Evolutionary conservation across 1,140 invertebrate genomes (phyloP), one percentile per base, ranked within the genome.

Genomic region (Yoshiicerus persimilis): DNA sequence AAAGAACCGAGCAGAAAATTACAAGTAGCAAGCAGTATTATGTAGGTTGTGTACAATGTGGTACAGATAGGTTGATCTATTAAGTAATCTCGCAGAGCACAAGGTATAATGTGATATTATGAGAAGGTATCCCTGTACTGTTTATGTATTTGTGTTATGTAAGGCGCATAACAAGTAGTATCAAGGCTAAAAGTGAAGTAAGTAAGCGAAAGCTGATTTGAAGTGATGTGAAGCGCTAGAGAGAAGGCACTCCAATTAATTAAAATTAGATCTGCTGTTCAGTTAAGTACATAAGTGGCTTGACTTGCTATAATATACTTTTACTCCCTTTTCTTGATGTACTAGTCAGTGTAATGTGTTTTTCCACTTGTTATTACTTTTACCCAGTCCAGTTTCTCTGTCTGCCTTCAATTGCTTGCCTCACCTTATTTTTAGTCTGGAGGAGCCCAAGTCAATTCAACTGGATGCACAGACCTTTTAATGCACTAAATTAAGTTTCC

Each of bases 231-330:
- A 41, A 64, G 25, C 25, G 62, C 25, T 25, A 23, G 36, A 16
- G 64, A 75, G 41, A 62, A 83, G 87, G 87, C 39, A 87, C 83
- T 86, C 87, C 83, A 88, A 88, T 88, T 88, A 88, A 88, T 88
- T 88, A 88, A 88, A 88, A 88, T 88, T 88, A 88, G 84, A 88
- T 86, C 70, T 77, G 80, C 77, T 25, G 38, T 66, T 41, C 25
- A 84, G 85, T 86, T 84, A 84, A 47, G 75, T 80, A 80, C 13
- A 80, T 80, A 80, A 80, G 75, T 80, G 75, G 32, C 75, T 80
- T 30, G 66, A 56, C 47, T 56, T 10, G 64, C 64, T 70, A 70
- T 70, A 70, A 30, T 80, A 80, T n/a, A 34, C 16, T 80, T 38
- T 38, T 20, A 80, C 75, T 36, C 75, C 75, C 75, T 30, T n/a